Conservation (phyloP, 2,888 invertebrate genomes). For the Corythucha ciliata region DNA sequence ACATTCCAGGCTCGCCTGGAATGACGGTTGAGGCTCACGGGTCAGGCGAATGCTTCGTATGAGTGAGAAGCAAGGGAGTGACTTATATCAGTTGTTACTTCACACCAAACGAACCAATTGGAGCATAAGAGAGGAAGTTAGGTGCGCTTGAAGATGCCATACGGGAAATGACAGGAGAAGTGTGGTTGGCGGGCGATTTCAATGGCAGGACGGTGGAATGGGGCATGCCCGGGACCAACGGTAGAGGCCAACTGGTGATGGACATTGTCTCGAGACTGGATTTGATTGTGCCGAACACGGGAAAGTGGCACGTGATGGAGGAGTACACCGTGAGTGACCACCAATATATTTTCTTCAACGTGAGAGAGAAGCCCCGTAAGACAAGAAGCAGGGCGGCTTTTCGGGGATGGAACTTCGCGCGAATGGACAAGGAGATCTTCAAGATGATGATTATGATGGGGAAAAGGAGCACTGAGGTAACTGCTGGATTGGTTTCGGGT, state of each 20-base stretch:
- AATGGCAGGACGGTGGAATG: slow-evolving; percentile 33
- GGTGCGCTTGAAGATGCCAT: slow-evolving; percentile 11
- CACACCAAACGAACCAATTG: slow-evolving; percentile 22
- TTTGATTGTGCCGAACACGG: slow-evolving; percentile 27
- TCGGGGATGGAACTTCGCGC: background rate
- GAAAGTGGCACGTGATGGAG: slow-evolving; percentile 15
- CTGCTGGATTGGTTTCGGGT: background rate
- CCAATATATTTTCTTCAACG: slow-evolving; percentile 26
- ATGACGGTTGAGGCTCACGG: background rate
- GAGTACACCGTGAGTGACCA: slow-evolving; percentile 29
- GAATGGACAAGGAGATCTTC: slow-evolving; percentile 4
- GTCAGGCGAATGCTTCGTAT: slow-evolving; percentile 19
- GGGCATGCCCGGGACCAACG: slow-evolving; percentile 32
- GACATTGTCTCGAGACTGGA: slow-evolving; percentile 32
- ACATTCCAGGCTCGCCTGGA: too few species aligned
- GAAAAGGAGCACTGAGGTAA: background rate
- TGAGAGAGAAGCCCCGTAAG: background rate
- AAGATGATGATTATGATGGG: background rate
- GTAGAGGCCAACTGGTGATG: slow-evolving; percentile 30
- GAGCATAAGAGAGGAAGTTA: slow-evolving; percentile 11
- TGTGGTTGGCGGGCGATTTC: slow-evolving; percentile 28
- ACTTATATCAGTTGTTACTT: slow-evolving; percentile 22
- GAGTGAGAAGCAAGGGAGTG: slow-evolving; percentile 21
- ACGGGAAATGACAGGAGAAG: slow-evolving; percentile 6
- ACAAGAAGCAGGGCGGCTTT: background rate